A percentile compares a stretch with the other conserved stretches of the same genome.
phyloP scores from a whole-genome alignment of 2,113 vertebrate species.

The Opisthocomus hoazin region DNA sequence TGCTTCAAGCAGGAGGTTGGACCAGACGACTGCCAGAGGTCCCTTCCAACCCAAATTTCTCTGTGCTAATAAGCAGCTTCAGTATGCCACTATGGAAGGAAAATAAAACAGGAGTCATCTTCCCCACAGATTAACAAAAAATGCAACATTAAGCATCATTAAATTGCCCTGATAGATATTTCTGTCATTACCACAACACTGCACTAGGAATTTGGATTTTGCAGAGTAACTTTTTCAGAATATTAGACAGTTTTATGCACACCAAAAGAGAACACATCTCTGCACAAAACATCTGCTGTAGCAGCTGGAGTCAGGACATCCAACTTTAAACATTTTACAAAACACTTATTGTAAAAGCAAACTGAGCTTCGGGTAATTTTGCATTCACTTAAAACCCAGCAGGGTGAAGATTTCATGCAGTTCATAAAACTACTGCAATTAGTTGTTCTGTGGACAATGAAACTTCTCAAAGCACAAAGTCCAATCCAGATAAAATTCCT shows the following conservation, averaged over 20 bases:
- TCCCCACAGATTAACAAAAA: neutral
- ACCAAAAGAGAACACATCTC: neutral
- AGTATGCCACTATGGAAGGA: neutral
- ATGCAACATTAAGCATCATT: neutral
- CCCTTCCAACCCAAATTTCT: neutral
- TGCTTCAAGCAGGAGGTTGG: neutral
- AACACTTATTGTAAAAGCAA: neutral
- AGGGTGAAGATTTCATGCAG: neutral
- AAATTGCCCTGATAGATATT: neutral
- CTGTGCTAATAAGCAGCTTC: neutral
- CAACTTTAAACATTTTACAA: neutral
- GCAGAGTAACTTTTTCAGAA: neutral
- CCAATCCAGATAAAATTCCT: neutral
- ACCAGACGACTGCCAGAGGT: neutral
- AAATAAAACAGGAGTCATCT: neutral
- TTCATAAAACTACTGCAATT: neutral
- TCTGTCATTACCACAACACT: neutral
- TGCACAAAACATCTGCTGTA: neutral
- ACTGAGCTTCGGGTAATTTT: neutral
- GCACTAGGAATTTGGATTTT: neutral
- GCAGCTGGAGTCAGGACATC: neutral
- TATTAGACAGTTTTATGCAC: neutral
- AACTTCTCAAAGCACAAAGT: neutral
- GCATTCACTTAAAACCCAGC: neutral
- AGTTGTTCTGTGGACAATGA: neutral